These are phyloP conservation scores for Nomada ruficornis DNA, from an alignment of 2,888 invertebrate genomes.

Conservation along the genomic window DNA sequence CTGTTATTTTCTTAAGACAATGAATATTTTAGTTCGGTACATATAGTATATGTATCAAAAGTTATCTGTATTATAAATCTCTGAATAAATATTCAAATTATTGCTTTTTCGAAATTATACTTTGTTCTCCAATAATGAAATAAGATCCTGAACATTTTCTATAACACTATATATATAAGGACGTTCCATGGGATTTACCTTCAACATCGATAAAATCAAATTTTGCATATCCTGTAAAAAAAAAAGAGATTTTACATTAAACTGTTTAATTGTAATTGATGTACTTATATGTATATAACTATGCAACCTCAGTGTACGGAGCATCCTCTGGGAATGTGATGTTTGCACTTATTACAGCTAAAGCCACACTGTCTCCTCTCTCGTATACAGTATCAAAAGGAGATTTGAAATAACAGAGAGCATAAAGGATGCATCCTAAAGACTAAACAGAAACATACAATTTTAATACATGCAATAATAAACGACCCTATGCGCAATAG, in stretches of 20 bases:
- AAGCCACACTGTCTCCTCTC: slow-evolving; percentile 93
- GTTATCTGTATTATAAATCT: slow-evolving; percentile 31
- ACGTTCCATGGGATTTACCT: slow-evolving; percentile 90
- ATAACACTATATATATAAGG: slow-evolving; percentile 91
- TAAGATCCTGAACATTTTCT: slow-evolving; percentile 86
- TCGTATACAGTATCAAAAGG: slow-evolving; percentile 94
- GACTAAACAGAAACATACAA: slow-evolving; percentile 86
- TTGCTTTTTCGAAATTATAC: slow-evolving; percentile 79
- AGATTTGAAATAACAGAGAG: slow-evolving; percentile 93
- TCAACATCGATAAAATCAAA: slow-evolving; percentile 89
- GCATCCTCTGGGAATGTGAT: slow-evolving; percentile 89
- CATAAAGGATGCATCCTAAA: slow-evolving; percentile 93
- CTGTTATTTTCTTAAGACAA: neutral
- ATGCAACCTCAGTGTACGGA: slow-evolving; percentile 86
- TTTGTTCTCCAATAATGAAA: slow-evolving; percentile 86
- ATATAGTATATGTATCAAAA: slow-evolving; percentile 34
- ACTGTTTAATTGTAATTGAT: neutral
- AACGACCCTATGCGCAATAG: neutral
- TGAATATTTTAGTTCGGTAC: slow-evolving; percentile 14
- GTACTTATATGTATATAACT: neutral
- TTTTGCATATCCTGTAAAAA: slow-evolving; percentile 88
- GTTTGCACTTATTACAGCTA: slow-evolving; percentile 92
- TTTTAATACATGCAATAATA: slow-evolving; percentile 2
- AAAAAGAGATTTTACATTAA: slow-evolving; percentile 5
- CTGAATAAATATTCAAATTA: slow-evolving; percentile 32